These are phyloP conservation scores for Ataeniobius toweri DNA, from an alignment of 2,797 vertebrate genomes.

Conservation along the genomic window DNA sequence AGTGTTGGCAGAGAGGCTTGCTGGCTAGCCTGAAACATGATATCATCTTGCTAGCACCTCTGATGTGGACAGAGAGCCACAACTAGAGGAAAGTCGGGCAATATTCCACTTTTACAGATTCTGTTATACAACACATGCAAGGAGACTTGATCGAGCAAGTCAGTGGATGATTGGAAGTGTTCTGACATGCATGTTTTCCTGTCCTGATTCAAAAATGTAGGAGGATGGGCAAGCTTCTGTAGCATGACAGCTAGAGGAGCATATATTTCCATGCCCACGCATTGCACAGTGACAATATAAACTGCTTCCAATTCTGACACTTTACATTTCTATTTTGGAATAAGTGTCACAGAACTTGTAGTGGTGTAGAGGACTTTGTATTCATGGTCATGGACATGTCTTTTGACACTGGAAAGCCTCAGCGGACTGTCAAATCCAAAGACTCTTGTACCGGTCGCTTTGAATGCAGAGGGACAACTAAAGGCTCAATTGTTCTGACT, in stretches of 20 bases:
- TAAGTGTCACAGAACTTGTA: conserved; percentile 5
- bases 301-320: conserved; percentile 19
- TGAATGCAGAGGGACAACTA: neutral
- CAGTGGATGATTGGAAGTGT: conserved; percentile 33
- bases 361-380: neutral
- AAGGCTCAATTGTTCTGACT: neutral
- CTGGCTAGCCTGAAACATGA: conserved; percentile 71
- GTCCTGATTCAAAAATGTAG: conserved; percentile 14
- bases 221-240: conserved; percentile 5
- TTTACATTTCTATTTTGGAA: conserved; percentile 8
- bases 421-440: neutral
- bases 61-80: conserved; percentile 45
- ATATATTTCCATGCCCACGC: neutral
- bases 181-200: neutral
- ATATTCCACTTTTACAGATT: conserved; percentile 29
- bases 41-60: conserved; percentile 64
- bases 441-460: neutral
- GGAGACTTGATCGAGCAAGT: conserved; percentile 30
- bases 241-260: conserved; percentile 9
- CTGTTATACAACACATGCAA: conserved; percentile 37
- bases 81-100: conserved; percentile 7
- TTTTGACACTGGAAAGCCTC: neutral
- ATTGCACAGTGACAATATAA: conserved; percentile 6
- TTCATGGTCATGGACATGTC: conserved; percentile 10
- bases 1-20: conserved; percentile 62